These are phyloP conservation scores for Pleuronectes platessa DNA, from an alignment of 2,113 vertebrate species.

Conservation along the genomic window DNA sequence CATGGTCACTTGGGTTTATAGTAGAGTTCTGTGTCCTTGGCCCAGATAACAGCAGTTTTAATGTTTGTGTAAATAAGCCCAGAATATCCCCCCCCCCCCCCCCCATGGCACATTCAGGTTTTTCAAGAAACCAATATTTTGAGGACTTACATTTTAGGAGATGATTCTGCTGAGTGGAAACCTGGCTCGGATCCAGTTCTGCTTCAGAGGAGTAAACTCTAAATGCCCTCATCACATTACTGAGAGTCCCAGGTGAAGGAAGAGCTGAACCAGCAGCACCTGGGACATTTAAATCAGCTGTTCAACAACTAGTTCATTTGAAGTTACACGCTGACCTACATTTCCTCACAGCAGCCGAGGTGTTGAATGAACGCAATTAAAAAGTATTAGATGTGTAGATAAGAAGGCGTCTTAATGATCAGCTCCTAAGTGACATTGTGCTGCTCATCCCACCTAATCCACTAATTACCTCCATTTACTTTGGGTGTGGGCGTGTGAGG, in stretches of 20 bases:
- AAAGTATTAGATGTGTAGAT: slow-evolving; percentile 19
- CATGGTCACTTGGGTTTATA: neutral
- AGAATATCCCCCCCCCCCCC: neutral
- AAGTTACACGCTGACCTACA: slow-evolving; percentile 27
- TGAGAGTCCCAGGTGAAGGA: slow-evolving; percentile 43
- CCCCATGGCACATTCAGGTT: neutral
- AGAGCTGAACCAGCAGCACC: slow-evolving; percentile 48
- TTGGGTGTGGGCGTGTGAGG: slow-evolving; percentile 46
- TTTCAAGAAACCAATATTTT: slow-evolving; percentile 34
- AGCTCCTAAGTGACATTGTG: slow-evolving; percentile 43
- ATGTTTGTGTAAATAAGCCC: slow-evolving; percentile 18
- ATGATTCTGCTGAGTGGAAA: slow-evolving; percentile 48
- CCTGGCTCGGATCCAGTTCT: slow-evolving; percentile 23
- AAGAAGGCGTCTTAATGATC: slow-evolving; percentile 29
- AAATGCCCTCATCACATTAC: slow-evolving; percentile 43
- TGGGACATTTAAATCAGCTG: slow-evolving; percentile 56
- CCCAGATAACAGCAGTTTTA: slow-evolving; percentile 8
- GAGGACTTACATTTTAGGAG: slow-evolving; percentile 20
- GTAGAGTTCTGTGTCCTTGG: slow-evolving; percentile 18
- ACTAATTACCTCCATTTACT: slow-evolving; percentile 71
- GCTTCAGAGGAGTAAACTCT: slow-evolving; percentile 47
- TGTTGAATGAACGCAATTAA: slow-evolving; percentile 39
- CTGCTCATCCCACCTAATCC: slow-evolving; percentile 42
- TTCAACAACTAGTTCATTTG: slow-evolving; percentile 32
- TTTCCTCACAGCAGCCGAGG: slow-evolving; percentile 5